Evolutionary conservation across 2,888 invertebrate species (phyloP), one percentile per base, ranked within the genome.

Genomic region (Synergus japonicus): DNA sequence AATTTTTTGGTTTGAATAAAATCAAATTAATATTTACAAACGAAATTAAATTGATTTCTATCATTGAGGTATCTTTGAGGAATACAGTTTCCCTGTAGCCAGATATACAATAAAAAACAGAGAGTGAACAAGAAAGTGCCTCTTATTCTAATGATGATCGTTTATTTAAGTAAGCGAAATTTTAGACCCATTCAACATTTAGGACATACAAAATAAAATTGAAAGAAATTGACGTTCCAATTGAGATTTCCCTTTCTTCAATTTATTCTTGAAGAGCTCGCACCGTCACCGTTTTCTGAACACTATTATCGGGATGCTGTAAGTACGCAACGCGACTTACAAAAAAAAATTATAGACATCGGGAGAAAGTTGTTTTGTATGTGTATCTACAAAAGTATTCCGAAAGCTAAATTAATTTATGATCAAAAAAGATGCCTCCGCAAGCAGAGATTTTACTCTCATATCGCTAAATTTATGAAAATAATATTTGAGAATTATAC

Each of bases 401-500:
- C 54, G 73, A 73, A 73, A 73, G 73, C 54, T 54, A 37, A 37
- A 54, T 73, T 54, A 73, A 73, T 73, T 73, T 73, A 54, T 54
- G n/a, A 73, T n/a, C 37, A 73, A 73, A 49, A 49, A 8, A 29
- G n/a, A 73, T 29, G 12, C 69, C 1, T 54, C 8, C 41, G 73
- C 54, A 73, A 73, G 9, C 54, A 37, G 46, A 54, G n/a, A 60
- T 60, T 60, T 12, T 12, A 60, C 18, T 73, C 49, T n/a, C 49
- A 49, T 37, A 3, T 73, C 37, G 15, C 29, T n/a, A 49, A 1
- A 29, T 49, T 54, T 15, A 29, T 15, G 49, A 37, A 69, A 69
- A 13, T 15, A 46, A 29, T 9, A n/a, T 29, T 29, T 29, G 29
- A 3, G 29, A 29, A 29, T 29, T 29, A 29, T 29, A 29, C 8